Conservation (phyloP, 2,888 invertebrate genomes). For the Lissonota sp. region DNA sequence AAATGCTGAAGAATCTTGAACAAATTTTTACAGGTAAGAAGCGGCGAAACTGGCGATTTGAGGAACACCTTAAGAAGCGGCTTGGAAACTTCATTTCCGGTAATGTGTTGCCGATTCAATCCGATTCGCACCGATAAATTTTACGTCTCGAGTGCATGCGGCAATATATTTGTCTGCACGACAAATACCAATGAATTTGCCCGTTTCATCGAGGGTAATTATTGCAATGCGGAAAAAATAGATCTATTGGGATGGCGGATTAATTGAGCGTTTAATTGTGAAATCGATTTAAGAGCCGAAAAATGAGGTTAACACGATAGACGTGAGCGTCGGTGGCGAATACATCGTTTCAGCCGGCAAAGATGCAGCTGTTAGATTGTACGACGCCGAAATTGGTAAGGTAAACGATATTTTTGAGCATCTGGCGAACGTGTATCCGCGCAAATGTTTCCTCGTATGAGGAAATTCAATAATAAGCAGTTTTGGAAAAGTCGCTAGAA, state of each 20-base stretch:
- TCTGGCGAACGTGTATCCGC: constrained; percentile 1
- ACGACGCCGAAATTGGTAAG: constrained; percentile 78
- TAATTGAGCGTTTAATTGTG: background rate
- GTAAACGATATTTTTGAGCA: constrained; percentile 67
- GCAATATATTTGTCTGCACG: constrained; percentile 77
- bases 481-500: background rate
- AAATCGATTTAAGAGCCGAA: constrained; percentile 72
- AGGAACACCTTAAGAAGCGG: constrained; percentile 72
- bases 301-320: constrained; percentile 81
- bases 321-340: constrained; percentile 74
- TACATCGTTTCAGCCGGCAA: constrained; percentile 80
- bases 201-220: constrained; percentile 75
- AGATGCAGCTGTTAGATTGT: constrained; percentile 80
- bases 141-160: constrained; percentile 79
- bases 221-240: background rate
- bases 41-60: constrained; percentile 73
- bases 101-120: constrained; percentile 78
- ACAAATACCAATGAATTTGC: constrained; percentile 70
- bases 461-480: background rate
- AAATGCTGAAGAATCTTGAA: background rate
- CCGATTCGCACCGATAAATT: constrained; percentile 72
- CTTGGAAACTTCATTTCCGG: constrained; percentile 74
- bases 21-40: constrained; percentile 71
- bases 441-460: too few relatives aligned
- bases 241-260: background rate